Evolutionary conservation across 2,888 invertebrate genomes (phyloP).

Genomic region (Pandemis cinnamomeana): DNA sequence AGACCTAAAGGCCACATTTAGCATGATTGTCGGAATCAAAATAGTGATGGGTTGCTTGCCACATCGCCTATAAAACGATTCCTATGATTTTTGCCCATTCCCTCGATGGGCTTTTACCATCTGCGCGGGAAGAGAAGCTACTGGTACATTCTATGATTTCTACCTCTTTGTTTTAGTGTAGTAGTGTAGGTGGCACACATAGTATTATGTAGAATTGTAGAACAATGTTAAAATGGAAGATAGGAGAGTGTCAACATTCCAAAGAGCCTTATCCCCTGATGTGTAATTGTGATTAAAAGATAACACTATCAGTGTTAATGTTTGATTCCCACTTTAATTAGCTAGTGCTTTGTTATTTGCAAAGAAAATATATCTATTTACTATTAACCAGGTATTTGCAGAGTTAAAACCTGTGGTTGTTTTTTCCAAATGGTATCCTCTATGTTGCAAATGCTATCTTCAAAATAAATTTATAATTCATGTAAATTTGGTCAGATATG

Average conservation of each 20-base stretch:
- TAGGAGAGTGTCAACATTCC: slow-evolving; percentile 16
- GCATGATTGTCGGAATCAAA: no score
- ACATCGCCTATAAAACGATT: no score
- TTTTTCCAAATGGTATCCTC: not conserved
- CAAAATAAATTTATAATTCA: no score
- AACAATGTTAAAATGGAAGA: slow-evolving; percentile 6
- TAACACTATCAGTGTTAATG: slow-evolving; percentile 15
- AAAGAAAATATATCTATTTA: not conserved
- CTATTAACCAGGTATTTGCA: not conserved
- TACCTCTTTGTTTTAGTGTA: slow-evolving; percentile 8
- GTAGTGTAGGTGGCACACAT: not conserved
- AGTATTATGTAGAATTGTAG: slow-evolving; percentile 3
- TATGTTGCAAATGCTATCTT: no score
- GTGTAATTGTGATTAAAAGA: slow-evolving; percentile 12
- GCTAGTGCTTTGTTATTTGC: slow-evolving; percentile 1
- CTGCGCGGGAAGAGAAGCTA: no score
- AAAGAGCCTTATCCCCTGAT: slow-evolving; percentile 3
- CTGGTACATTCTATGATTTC: not conserved
- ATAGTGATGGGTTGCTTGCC: no score
- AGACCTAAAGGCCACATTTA: no score
- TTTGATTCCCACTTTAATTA: slow-evolving; percentile 3
- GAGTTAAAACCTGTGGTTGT: not conserved
- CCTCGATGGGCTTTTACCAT: no score
- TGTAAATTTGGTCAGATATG: no score
- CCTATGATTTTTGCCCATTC: no score